phyloP scores from a whole-genome alignment of 1,140 invertebrate genomes.

The Polyergus mexicanus region DNA sequence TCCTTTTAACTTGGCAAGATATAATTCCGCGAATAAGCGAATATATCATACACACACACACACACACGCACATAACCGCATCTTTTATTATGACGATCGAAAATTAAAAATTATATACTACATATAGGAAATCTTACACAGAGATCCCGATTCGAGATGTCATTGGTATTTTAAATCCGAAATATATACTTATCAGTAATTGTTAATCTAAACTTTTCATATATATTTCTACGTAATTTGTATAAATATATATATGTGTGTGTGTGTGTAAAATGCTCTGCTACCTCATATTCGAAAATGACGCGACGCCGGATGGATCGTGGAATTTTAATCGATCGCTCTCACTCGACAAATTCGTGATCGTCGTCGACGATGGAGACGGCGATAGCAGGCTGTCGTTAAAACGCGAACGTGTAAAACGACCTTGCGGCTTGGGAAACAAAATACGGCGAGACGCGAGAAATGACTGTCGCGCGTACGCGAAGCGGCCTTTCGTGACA shows the following conservation, averaged over 20 bases:
- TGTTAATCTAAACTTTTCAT: no score
- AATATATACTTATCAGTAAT: no score
- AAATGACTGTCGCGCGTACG: constrained; percentile 33
- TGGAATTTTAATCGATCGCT: neutral
- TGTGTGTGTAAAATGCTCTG: neutral
- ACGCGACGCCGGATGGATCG: neutral
- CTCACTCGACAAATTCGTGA: neutral
- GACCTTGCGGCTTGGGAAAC: constrained; percentile 61
- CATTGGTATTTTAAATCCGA: no score
- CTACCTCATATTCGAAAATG: neutral
- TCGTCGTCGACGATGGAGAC: neutral
- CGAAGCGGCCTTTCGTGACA: neutral
- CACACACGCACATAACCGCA: neutral
- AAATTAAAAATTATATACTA: neutral
- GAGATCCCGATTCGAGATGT: no score
- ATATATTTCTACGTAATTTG: no score
- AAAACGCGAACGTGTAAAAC: constrained; percentile 36
- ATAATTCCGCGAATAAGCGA: neutral
- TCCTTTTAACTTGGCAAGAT: neutral
- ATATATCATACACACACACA: neutral
- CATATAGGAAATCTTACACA: neutral
- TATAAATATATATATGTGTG: neutral
- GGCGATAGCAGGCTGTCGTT: neutral
- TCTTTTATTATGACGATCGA: neutral
- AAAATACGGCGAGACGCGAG: constrained; percentile 56